Evolutionary conservation across 2,113 vertebrate genomes (phyloP).

Genomic region (Nicator chloris): DNA sequence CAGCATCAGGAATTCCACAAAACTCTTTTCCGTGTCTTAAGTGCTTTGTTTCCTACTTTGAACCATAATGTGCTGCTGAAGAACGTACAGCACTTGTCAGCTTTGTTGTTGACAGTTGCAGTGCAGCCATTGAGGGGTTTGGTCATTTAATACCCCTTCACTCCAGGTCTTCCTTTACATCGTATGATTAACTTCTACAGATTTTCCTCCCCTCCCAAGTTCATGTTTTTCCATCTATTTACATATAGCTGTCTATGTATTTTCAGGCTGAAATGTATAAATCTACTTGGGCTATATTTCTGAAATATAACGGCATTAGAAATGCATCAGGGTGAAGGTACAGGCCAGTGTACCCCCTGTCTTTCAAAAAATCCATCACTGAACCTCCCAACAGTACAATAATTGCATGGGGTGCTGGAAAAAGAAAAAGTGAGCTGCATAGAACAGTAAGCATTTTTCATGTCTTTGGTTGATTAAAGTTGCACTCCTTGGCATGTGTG

Average conservation of each 20-base stretch:
- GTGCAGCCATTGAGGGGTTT: neutral
- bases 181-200: neutral
- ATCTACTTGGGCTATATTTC: neutral
- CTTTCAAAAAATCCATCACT: neutral
- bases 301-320: neutral
- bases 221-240: neutral
- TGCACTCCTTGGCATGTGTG: neutral
- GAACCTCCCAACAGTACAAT: neutral
- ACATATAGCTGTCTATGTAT: neutral
- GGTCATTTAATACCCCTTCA: neutral
- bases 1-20: neutral
- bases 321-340: neutral
- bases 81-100: neutral
- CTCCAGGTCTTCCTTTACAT: neutral
- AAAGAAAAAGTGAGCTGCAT: neutral
- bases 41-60: neutral
- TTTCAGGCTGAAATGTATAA: neutral
- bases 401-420: neutral
- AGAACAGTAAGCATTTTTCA: neutral
- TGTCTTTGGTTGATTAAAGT: neutral
- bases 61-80: neutral
- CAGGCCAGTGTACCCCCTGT: neutral
- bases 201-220: accelerated
- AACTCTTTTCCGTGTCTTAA: neutral
- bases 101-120: neutral